Conservation (phyloP, 1,140 invertebrate species). For the Drosophila simulans region DNA sequence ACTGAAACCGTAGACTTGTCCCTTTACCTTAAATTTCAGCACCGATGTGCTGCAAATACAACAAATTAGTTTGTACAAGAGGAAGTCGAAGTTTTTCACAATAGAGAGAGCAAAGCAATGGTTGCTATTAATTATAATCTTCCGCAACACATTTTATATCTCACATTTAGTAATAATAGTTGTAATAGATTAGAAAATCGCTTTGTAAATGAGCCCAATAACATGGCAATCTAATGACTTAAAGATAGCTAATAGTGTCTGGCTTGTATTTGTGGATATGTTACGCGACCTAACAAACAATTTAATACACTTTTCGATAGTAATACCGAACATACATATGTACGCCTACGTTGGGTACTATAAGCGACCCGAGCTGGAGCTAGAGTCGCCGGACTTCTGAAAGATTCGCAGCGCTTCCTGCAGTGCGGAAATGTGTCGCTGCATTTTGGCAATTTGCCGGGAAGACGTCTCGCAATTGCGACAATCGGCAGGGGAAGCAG, state of each 20-base stretch:
- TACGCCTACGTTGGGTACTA: neutral
- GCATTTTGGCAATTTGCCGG: conserved; percentile 12
- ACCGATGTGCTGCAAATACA: conserved; percentile 55
- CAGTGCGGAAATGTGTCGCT: conserved; percentile 13
- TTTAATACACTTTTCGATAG: neutral
- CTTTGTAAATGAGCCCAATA: neutral
- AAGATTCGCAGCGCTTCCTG: conserved; percentile 5
- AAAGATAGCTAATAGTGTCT: neutral
- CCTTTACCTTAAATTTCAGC: conserved; percentile 54
- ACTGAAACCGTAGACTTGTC: conserved; percentile 41
- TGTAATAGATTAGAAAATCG: neutral
- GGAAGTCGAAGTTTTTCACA: neutral
- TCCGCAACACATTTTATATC: neutral
- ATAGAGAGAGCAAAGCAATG: neutral
- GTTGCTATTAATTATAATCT: neutral
- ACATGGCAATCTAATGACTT: too few relatives aligned
- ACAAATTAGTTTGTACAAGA: conserved; percentile 61
- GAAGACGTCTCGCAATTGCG: conserved; percentile 20
- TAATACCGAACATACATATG: neutral
- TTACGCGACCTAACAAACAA: neutral
- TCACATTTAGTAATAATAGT: neutral
- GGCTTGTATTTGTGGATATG: conserved; percentile 1
- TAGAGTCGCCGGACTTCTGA: neutral
- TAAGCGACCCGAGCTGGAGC: neutral
- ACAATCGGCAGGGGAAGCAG: neutral